Conservation (phyloP, 1,140 invertebrate species). For the Danaus plexippus region DNA sequence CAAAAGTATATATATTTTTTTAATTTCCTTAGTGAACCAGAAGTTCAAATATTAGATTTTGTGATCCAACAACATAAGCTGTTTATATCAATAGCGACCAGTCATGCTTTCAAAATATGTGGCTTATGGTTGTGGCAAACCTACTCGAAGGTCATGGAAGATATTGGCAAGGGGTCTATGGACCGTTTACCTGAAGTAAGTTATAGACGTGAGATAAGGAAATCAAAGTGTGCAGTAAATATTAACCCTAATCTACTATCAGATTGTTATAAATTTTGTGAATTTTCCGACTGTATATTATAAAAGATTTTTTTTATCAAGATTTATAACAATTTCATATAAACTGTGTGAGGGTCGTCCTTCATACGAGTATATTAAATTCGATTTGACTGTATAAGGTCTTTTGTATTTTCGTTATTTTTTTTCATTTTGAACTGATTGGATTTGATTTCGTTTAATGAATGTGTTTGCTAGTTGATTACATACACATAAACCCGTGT, state of each 20-base stretch:
- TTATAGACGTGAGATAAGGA: too few species aligned
- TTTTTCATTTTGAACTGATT: background rate
- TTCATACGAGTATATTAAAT: too few species aligned
- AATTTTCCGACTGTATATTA: too few species aligned
- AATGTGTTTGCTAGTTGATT: background rate
- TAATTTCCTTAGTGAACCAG: conserved; percentile 74
- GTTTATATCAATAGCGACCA: conserved; percentile 86
- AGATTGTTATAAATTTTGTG: too few species aligned
- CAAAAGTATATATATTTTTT: background rate
- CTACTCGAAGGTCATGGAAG: conserved; percentile 82
- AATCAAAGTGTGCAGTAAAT: too few species aligned
- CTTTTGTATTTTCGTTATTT: background rate
- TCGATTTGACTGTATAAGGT: background rate
- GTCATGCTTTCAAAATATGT: conserved; percentile 82
- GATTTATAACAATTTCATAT: too few species aligned
- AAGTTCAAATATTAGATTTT: conserved; percentile 93
- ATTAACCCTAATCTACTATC: too few species aligned
- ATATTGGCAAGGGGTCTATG: conserved; percentile 83
- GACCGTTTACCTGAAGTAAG: conserved; percentile 84
- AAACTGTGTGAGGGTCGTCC: too few species aligned
- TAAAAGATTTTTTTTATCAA: too few species aligned
- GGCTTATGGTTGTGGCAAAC: conserved; percentile 84
- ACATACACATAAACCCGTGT: too few species aligned
- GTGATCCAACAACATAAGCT: conserved; percentile 94
- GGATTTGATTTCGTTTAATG: background rate